Conservation (phyloP, 64 coral and sea anemone species). For the Anthopleura sola region DNA sequence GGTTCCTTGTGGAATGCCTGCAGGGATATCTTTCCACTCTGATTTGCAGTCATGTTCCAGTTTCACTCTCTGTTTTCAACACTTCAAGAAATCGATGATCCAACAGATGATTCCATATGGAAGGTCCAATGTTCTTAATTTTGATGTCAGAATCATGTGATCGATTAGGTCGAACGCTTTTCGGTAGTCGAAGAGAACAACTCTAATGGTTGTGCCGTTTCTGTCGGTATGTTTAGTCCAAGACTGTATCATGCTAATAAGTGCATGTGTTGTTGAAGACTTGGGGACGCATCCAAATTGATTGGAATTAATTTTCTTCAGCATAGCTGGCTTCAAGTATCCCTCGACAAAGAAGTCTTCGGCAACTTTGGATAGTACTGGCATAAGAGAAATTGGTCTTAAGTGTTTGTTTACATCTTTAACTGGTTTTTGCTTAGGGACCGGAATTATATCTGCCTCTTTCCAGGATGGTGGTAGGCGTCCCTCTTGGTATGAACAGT, state of each 20-base stretch:
- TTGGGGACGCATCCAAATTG: slow-evolving; percentile 49
- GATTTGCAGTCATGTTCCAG: too few species aligned
- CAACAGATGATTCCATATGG: too few species aligned
- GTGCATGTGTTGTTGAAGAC: slow-evolving; percentile 42
- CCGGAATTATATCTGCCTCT: not conserved
- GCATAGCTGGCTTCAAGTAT: not conserved
- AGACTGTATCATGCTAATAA: slow-evolving; percentile 45
- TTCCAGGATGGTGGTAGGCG: slow-evolving; percentile 11
- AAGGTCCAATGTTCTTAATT: too few species aligned
- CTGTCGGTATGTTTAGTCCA: not conserved
- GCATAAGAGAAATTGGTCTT: not conserved
- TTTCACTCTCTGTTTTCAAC: too few species aligned
- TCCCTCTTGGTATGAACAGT: slow-evolving; percentile 4
- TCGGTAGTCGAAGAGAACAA: too few species aligned
- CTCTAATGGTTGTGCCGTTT: too few species aligned
- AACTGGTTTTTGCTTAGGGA: too few species aligned
- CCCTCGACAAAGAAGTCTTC: slow-evolving; percentile 28
- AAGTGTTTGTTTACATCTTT: slow-evolving; percentile 22
- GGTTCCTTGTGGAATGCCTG: too few species aligned
- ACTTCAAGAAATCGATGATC: too few species aligned
- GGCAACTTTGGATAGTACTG: not conserved
- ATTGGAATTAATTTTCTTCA: slow-evolving; percentile 8
- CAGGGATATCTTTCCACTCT: too few species aligned
- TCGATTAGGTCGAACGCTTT: too few species aligned
- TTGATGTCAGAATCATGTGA: too few species aligned